These are phyloP conservation scores for Atta colombica DNA, from an alignment of 1,140 invertebrate genomes.

Conservation along the genomic window DNA sequence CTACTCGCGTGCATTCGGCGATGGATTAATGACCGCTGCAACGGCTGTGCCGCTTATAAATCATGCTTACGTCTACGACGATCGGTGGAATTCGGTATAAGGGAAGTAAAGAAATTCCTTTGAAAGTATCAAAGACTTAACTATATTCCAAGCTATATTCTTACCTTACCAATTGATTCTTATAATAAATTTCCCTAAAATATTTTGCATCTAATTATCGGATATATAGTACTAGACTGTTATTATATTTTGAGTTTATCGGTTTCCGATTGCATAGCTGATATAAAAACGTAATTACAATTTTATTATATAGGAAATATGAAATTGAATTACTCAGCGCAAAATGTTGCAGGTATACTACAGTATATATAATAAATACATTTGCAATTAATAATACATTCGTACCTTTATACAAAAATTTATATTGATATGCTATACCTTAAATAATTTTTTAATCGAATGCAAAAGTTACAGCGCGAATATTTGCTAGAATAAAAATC, in stretches of 20 bases:
- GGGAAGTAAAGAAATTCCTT: neutral
- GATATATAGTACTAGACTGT: neutral
- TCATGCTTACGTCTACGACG: constrained; percentile 48
- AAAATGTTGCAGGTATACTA: neutral
- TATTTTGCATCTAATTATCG: constrained; percentile 21
- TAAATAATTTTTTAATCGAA: constrained; percentile 5
- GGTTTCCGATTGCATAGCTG: neutral
- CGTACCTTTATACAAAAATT: neutral
- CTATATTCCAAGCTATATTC: neutral
- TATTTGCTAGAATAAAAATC: neutral
- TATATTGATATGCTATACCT: neutral
- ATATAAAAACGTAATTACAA: constrained; percentile 29
- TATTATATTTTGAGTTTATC: constrained; percentile 3
- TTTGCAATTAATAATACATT: neutral
- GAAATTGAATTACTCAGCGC: neutral
- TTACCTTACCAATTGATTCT: neutral
- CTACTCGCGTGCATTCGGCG: constrained; percentile 56
- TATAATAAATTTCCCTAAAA: neutral
- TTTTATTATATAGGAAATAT: neutral
- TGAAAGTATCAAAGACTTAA: constrained; percentile 5
- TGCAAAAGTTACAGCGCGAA: neutral
- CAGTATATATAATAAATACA: neutral
- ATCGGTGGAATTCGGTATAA: constrained; percentile 20
- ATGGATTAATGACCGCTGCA: constrained; percentile 60
- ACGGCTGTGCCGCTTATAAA: constrained; percentile 55